Evolutionary conservation across 2,797 vertebrate genomes (phyloP).

Genomic region (Margarornis squamiger): DNA sequence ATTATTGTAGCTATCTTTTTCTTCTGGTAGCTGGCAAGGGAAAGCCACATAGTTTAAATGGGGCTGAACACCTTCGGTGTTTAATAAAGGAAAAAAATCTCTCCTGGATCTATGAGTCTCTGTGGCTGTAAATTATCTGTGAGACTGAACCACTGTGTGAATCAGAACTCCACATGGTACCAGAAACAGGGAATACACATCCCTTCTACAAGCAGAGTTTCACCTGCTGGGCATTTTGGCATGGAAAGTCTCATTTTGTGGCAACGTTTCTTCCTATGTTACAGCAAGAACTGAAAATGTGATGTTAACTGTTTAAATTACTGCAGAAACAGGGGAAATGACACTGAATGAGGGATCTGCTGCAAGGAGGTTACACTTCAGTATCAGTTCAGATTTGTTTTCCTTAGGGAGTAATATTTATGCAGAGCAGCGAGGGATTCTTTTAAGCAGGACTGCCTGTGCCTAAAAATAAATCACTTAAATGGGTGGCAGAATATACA

Average conservation of each 20-base stretch:
- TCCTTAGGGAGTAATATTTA: background rate
- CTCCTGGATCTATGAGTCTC: background rate
- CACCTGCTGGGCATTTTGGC: background rate
- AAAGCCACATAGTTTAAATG: background rate
- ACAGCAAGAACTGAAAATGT: background rate
- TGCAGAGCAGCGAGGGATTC: background rate
- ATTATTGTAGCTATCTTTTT: background rate
- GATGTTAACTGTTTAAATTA: background rate
- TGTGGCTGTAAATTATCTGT: background rate
- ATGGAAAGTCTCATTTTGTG: background rate
- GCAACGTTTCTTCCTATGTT: background rate
- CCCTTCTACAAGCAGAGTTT: background rate
- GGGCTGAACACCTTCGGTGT: background rate
- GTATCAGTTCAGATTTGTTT: background rate
- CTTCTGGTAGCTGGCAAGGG: background rate
- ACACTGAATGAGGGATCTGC: background rate
- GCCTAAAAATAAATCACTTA: background rate
- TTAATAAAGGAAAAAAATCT: background rate
- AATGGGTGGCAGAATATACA: background rate
- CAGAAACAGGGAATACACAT: background rate
- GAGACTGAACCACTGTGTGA: background rate
- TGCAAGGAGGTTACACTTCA: background rate
- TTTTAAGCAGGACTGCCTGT: background rate
- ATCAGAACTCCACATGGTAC: background rate
- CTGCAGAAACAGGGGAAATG: background rate